Conservation (phyloP, 2,888 invertebrate genomes). For the Cataglyphis altisquamis region DNA sequence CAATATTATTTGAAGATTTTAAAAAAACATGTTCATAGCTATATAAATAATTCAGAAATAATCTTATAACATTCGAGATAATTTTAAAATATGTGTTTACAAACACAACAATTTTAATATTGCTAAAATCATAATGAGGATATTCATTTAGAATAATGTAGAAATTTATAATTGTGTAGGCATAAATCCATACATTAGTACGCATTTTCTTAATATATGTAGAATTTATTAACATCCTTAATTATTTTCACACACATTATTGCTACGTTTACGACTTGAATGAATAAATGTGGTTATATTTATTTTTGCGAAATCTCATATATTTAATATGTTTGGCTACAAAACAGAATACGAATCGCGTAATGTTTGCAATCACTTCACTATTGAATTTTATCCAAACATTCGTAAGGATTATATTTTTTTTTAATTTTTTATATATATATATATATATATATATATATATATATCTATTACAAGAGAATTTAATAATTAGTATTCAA, state of each 20-base stretch:
- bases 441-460: neutral
- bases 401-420: neutral
- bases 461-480: neutral
- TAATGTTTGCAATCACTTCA: neutral
- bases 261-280: neutral
- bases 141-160: too few relatives aligned
- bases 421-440: too few relatives aligned
- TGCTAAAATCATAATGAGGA: too few relatives aligned
- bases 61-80: too few relatives aligned
- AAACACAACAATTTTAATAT: too few relatives aligned
- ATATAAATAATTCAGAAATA: too few relatives aligned
- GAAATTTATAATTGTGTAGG: too few relatives aligned
- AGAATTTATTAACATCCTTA: constrained; percentile 8
- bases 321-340: neutral
- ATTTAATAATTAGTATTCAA: neutral
- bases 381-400: neutral
- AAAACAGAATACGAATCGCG: neutral
- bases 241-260: neutral
- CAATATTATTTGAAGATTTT: too few relatives aligned
- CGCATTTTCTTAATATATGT: constrained; percentile 4
- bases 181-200: too few relatives aligned
- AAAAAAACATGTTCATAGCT: too few relatives aligned
- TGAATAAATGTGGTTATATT: neutral
- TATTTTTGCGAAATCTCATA: neutral
- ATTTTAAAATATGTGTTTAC: constrained; percentile 66